A percentile compares a stretch with the other conserved stretches of the same genome.
phyloP scores from a whole-genome alignment of 2,888 invertebrate genomes.

The Sinelater perroti region DNA sequence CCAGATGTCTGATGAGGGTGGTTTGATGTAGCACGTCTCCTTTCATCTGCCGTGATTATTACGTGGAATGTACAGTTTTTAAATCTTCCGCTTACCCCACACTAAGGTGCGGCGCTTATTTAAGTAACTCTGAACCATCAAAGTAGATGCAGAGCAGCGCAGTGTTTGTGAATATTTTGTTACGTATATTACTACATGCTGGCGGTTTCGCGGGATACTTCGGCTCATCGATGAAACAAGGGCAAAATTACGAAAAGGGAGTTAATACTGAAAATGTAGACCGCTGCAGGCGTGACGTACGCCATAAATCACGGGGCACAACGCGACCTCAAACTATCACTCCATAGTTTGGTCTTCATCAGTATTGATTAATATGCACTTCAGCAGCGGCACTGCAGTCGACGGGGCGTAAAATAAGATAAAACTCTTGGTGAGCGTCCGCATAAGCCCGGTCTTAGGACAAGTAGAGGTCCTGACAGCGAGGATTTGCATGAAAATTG shows the following conservation, averaged over 20 bases:
- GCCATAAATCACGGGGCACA: constrained; percentile 33
- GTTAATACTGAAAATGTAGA: constrained; percentile 11
- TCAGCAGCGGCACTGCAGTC: constrained; percentile 47
- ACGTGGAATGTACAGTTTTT: constrained; percentile 23
- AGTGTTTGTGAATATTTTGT: too few relatives aligned
- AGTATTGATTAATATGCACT: constrained; percentile 55
- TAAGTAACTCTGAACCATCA: neutral
- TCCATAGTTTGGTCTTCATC: constrained; percentile 50
- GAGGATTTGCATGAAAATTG: constrained; percentile 56
- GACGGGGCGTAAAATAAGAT: constrained; percentile 56
- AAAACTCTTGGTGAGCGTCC: constrained; percentile 45
- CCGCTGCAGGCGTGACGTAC: constrained; percentile 2
- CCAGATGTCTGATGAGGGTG: constrained; percentile 36
- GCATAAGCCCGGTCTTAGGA: constrained; percentile 47
- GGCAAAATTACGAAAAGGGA: constrained; percentile 4
- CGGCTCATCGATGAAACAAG: neutral
- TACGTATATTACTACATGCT: too few relatives aligned
- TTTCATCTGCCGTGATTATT: constrained; percentile 30
- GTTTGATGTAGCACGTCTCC: constrained; percentile 27
- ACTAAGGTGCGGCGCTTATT: neutral
- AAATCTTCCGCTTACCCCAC: constrained; percentile 27
- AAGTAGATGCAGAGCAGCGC: neutral
- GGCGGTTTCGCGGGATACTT: too few relatives aligned
- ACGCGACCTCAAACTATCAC: constrained; percentile 49
- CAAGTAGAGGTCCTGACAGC: constrained; percentile 54